phyloP scores from a whole-genome alignment of 2,113 vertebrate genomes.

The Sus scrofa region T2T-Sscrofa CM000827.6:76344001-76344500 shows the following conservation, averaged over 20 bases:
- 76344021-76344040: constrained; percentile 85
- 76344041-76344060: constrained; percentile 84
- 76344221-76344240: constrained; percentile 86
- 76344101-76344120: constrained; percentile 80
- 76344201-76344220: constrained; percentile 85
- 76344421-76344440: constrained; percentile 89
- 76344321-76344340: constrained; percentile 87
- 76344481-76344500: constrained; percentile 84
- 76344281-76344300: constrained; percentile 82
- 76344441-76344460: constrained; percentile 81
- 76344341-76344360: constrained; percentile 87
- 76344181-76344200: constrained; percentile 83
- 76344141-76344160: constrained; percentile 87
- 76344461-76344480: constrained; percentile 84
- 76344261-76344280: constrained; percentile 80
- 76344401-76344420: constrained; percentile 80
- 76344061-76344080: constrained; percentile 82
- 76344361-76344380: constrained; percentile 82
- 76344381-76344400: constrained; percentile 85
- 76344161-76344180: constrained; percentile 82
- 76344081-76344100: constrained; percentile 83
- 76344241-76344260: constrained; percentile 82
- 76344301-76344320: constrained; percentile 85
- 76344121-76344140: constrained; percentile 82
- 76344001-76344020: constrained; percentile 79